Base-by-base conservation (phyloP, 2,888 invertebrate genomes). In the Adelognathus sp. region DNA sequence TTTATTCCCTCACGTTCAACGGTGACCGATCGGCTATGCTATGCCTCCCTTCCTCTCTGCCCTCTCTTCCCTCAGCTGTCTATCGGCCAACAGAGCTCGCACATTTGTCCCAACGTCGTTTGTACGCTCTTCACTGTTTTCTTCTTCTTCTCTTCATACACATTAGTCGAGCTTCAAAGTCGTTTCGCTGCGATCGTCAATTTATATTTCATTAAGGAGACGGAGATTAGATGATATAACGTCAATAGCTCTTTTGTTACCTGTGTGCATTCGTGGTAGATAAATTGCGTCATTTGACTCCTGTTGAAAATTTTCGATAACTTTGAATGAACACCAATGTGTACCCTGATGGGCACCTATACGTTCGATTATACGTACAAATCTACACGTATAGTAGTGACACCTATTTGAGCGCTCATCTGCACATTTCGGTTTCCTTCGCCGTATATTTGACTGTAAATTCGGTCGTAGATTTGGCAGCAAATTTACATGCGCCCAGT, bases 171-270 rank as follows among this genome's bases (percentile, higher is more conserved):
- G 61, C 69, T 67, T 76, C 52, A 27, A 71, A 60, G 71, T 56
- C 29, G 63, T 39, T 46, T 50, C 58, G 41, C 79, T 85, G 84
- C 83, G 82, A 87, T 85, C 86, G 82, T 27, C 60, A 79, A 84
- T 87, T 86, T 83, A 84, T 87, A 84, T 84, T 87, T 86, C 81
- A 85, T 63, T 63, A 31, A 52, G 46, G 33, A 14, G 52, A 52
- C n/a, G 5, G 24, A 27, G 14, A 58, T 27, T 60, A 50, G 27
- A 27, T 50, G 56, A 58, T 58, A 39, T 50, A 67, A 16, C 11
- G 14, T 29, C 64, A 50, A 24, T 9, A 24, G 7, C 4, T 14
- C 50, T 18, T 16, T 50, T 29, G 50, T 50, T n/a, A 6, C 7
- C 21, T 18, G 52, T 24, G 44, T 31, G 18, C 29, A 24, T 27